Evolutionary conservation across 2,113 vertebrate genomes (phyloP), one percentile per base, ranked within the genome.

Genomic region (Embiotoca jacksoni): DNA sequence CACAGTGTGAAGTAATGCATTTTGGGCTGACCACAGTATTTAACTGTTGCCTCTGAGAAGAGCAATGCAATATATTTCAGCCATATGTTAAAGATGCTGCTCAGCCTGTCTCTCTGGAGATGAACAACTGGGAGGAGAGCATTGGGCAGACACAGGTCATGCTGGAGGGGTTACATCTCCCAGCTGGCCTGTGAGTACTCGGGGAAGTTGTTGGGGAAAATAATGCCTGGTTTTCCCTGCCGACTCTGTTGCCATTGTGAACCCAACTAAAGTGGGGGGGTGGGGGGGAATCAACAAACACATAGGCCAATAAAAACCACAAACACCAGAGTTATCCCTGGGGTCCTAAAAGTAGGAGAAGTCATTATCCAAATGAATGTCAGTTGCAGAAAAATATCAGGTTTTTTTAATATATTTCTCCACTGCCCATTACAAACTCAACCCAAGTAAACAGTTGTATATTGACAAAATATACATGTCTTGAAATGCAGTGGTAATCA

Each of bases 331-430:
- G 13, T 33, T 57, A 32, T 80, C 64, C 55, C 33, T 1, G 5
- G 53, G 61, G 73, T 37, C 33, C 23, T 4, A 65, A 70, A 71
- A 62, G 71, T 39, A 57, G 41, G 16, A 72, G 56, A 72, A 75
- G 54, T 52, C 46, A 69, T 75, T 64, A 56, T 60, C 80, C n/a
- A 72, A 75, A 78, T 15, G 68, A 76, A 84, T 64, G 78, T 82
- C 64, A 77, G 31, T n/a, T n/a, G 9, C 53, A 52, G 69, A 8
- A 37, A 70, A 54, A 60, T 62, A 54, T 56, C 13, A 2, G 5
- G n/a, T n/a, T 53, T 73, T 41, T 57, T 58, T 33, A 71, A 65
- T 65, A 57, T 30, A 62, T 37, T 36, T 30, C 73, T 44, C 11
- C 52, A 31, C 57, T 7, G 2, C 11, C n/a, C 7, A 53, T 59